These are phyloP conservation scores for Alethe castanea DNA, from an alignment of 2,113 vertebrate genomes.

Conservation along the genomic window DNA sequence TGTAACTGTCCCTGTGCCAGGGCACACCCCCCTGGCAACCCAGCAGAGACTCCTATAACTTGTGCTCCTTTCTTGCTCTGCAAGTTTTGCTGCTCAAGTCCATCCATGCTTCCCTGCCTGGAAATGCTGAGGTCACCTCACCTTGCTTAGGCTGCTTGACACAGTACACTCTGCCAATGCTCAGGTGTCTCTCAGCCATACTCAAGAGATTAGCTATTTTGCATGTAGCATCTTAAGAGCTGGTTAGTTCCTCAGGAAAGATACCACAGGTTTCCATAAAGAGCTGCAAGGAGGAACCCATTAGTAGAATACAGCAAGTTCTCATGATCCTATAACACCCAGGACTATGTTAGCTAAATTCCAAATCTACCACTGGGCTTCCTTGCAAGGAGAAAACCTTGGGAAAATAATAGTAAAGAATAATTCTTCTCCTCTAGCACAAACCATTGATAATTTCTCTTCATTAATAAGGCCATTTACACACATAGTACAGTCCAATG, in stretches of 20 bases:
- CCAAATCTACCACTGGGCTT: neutral
- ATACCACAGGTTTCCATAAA: neutral
- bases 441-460: neutral
- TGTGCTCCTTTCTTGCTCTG: slow-evolving; percentile 43
- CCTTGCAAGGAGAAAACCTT: neutral
- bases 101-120: neutral
- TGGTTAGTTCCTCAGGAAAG: neutral
- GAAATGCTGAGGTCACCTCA: slow-evolving; percentile 3
- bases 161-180: neutral
- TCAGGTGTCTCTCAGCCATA: slow-evolving; percentile 7
- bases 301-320: neutral
- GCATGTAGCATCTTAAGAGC: neutral
- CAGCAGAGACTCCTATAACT: neutral
- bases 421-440: neutral
- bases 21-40: neutral
- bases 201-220: neutral
- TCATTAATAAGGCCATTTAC: neutral
- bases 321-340: neutral
- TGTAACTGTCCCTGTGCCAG: neutral
- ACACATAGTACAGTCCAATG: neutral
- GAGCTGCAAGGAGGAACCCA: neutral
- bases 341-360: neutral
- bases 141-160: neutral
- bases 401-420: neutral
- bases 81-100: neutral